These are phyloP conservation scores for Cyclopterus lumpus DNA, from an alignment of 2,797 vertebrate genomes.

Conservation along the genomic window DNA sequence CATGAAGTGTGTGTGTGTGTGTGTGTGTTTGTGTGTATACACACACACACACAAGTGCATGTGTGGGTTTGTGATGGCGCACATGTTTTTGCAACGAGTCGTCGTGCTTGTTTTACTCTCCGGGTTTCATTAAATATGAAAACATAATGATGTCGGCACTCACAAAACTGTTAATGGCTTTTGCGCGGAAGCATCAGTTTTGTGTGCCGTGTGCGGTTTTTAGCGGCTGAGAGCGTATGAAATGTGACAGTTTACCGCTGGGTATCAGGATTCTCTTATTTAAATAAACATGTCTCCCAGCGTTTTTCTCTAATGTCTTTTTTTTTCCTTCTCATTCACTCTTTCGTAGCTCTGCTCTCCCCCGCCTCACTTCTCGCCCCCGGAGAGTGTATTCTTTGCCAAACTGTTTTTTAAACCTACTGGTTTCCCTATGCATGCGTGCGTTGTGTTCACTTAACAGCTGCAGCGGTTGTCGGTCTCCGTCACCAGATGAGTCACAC, in stretches of 20 bases:
- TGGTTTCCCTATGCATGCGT: no score
- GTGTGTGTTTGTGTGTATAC: not conserved
- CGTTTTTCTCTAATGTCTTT: not conserved
- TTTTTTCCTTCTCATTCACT: not conserved
- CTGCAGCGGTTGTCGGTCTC: no score
- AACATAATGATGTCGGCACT: not conserved
- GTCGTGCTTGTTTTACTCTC: not conserved
- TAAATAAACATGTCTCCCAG: slow-evolving; percentile 28
- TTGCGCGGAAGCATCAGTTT: not conserved
- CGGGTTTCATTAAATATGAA: slow-evolving; percentile 7
- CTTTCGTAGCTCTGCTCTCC: not conserved
- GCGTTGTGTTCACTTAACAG: no score
- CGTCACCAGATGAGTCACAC: no score
- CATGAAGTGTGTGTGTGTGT: slow-evolving; percentile 23
- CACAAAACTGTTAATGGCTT: slow-evolving; percentile 10
- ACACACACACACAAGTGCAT: not conserved
- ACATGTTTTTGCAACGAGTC: slow-evolving; percentile 4
- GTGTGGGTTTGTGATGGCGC: not conserved
- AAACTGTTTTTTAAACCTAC: no score
- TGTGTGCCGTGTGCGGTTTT: slow-evolving; percentile 5
- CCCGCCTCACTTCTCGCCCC: slow-evolving; percentile 1
- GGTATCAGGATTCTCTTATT: slow-evolving; percentile 26
- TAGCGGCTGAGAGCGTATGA: slow-evolving; percentile 1
- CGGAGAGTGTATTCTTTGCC: not conserved
- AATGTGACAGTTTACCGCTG: slow-evolving; percentile 37